These are phyloP conservation scores for Podocnemis expansa DNA, from an alignment of 2,113 vertebrate species.

Conservation along the genomic window DNA sequence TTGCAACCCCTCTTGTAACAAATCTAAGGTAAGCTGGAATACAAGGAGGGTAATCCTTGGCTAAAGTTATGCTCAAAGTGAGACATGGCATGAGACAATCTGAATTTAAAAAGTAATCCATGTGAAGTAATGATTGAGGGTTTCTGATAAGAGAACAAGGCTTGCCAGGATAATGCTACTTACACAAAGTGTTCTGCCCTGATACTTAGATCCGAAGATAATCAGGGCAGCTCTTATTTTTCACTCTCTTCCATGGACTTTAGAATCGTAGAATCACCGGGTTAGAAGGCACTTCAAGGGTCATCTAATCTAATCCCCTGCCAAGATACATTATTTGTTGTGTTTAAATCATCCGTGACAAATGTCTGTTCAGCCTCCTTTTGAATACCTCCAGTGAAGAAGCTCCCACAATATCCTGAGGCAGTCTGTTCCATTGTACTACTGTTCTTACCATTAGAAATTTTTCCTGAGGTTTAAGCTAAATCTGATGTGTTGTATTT, in stretches of 20 bases:
- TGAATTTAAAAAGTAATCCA: constrained; percentile 32
- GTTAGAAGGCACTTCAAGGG: not conserved
- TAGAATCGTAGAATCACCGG: not conserved
- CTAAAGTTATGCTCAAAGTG: constrained; percentile 46
- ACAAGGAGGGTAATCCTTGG: constrained; percentile 38
- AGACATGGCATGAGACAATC: constrained; percentile 33
- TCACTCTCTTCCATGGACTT: not conserved
- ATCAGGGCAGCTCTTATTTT: constrained; percentile 47
- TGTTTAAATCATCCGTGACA: not conserved
- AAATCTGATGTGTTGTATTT: not conserved
- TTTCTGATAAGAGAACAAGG: constrained; percentile 44
- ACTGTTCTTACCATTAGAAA: not conserved
- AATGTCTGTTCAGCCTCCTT: not conserved
- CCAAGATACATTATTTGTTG: not conserved
- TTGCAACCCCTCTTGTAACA: constrained; percentile 4
- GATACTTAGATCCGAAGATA: not conserved
- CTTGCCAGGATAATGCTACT: constrained; percentile 44
- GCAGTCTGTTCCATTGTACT: not conserved
- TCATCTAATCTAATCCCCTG: too few species aligned
- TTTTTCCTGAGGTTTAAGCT: not conserved
- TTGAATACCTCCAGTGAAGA: not conserved
- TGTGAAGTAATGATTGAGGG: not conserved
- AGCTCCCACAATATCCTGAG: not conserved
- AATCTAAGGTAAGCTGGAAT: constrained; percentile 10
- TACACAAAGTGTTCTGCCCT: constrained; percentile 43